phyloP scores from a whole-genome alignment of 2,113 vertebrate species.

The Platanista minor region DNA sequence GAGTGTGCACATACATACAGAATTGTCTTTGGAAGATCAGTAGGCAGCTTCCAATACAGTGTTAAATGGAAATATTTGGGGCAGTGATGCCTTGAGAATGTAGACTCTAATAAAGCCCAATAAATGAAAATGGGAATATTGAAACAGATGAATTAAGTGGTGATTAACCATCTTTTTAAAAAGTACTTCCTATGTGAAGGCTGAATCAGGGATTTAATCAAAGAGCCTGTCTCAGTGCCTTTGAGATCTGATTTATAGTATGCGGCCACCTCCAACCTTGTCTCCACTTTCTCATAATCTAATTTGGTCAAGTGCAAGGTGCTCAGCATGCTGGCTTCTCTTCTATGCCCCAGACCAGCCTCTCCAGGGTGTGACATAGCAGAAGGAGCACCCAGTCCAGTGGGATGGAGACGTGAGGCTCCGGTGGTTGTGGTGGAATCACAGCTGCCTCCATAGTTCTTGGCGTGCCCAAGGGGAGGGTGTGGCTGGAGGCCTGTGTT shows the following conservation, averaged over 20 bases:
- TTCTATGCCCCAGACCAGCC: neutral
- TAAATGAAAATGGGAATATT: neutral
- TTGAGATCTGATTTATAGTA: neutral
- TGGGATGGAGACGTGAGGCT: neutral
- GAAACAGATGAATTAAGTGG: neutral
- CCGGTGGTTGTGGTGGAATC: neutral
- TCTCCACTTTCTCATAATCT: neutral
- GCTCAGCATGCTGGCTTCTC: neutral
- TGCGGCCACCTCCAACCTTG: neutral
- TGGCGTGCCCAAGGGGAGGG: rapidly evolving
- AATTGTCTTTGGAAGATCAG: neutral
- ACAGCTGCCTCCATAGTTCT: neutral
- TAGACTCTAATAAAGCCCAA: neutral
- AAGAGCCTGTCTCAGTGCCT: neutral
- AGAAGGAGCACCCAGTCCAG: neutral
- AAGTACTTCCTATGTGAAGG: neutral
- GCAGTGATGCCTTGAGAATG: neutral
- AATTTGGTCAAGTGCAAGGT: neutral
- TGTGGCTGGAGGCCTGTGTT: neutral
- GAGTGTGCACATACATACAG: rapidly evolving
- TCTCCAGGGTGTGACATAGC: neutral
- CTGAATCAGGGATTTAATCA: neutral
- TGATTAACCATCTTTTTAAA: neutral
- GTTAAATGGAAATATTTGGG: neutral
- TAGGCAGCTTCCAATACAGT: neutral